Conservation (phyloP, 2,888 invertebrate genomes). For the Synergus umbraculus region DNA sequence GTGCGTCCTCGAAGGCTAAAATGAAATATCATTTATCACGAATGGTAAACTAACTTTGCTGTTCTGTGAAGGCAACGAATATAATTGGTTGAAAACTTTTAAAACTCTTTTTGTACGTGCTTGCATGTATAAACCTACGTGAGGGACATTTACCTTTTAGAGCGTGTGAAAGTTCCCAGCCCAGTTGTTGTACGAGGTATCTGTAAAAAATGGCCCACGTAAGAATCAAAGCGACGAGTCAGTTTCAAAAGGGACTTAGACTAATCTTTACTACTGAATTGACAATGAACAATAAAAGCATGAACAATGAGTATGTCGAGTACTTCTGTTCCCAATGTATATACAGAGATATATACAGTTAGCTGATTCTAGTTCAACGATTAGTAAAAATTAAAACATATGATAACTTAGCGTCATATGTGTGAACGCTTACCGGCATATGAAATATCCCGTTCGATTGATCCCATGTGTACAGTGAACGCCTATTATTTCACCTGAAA, state of each 20-base stretch:
- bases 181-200: slow-evolving; percentile 82
- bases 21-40: slow-evolving; percentile 46
- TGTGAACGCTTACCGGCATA: slow-evolving; percentile 81
- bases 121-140: slow-evolving; percentile 32
- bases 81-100: not conserved
- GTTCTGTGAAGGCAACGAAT: not conserved
- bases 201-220: slow-evolving; percentile 57
- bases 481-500: slow-evolving; percentile 85
- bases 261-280: not conserved
- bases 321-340: not conserved
- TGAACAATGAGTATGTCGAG: not conserved
- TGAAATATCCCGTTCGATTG: slow-evolving; percentile 88
- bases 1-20: slow-evolving; percentile 82
- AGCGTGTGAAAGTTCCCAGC: slow-evolving; percentile 80
- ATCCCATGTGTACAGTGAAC: slow-evolving; percentile 91
- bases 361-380: not conserved
- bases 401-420: not conserved
- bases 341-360: not conserved
- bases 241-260: not conserved
- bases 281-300: not conserved
- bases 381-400: not conserved
- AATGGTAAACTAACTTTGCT: not conserved
- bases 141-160: slow-evolving; percentile 79
- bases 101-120: not conserved
- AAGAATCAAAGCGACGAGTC: slow-evolving; percentile 11